phyloP scores from a whole-genome alignment of 2,888 invertebrate species.

The Podotricha telesiphe region DNA sequence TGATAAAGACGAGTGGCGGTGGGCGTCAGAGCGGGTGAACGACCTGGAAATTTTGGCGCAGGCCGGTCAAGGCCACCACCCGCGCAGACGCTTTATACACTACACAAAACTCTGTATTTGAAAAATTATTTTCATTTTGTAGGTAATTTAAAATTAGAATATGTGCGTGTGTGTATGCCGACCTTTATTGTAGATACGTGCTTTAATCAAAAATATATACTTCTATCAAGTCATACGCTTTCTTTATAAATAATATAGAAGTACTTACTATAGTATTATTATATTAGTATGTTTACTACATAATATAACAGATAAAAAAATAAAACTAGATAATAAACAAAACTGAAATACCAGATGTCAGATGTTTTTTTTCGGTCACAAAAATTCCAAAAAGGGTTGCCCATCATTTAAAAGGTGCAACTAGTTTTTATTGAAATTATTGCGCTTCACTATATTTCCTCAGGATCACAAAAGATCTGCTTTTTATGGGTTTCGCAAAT shows the following conservation, averaged over 20 bases:
- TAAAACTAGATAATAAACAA: background rate
- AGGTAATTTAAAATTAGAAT: constrained; percentile 14
- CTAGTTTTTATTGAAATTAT: constrained; percentile 65
- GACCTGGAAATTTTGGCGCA: constrained; percentile 83
- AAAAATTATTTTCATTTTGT: constrained; percentile 38
- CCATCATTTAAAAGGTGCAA: constrained; percentile 64
- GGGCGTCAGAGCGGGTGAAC: constrained; percentile 77
- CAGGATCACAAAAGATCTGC: constrained; percentile 59
- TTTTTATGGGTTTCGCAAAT: constrained; percentile 75
- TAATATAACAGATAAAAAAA: background rate
- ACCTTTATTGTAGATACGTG: background rate
- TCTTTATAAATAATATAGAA: background rate
- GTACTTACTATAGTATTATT: background rate
- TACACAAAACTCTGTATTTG: constrained; percentile 36
- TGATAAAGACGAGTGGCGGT: constrained; percentile 77
- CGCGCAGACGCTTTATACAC: constrained; percentile 63
- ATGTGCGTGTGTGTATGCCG: background rate
- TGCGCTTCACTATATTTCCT: constrained; percentile 74
- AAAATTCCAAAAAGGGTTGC: constrained; percentile 57
- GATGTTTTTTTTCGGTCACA: constrained; percentile 1
- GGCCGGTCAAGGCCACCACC: constrained; percentile 80
- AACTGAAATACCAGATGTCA: constrained; percentile 5
- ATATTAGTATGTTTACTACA: background rate
- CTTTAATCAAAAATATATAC: background rate
- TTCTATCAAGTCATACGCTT: too few species aligned